Conservation (phyloP, 2,888 invertebrate species). For the Pyrocoelia pectoralis region DNA sequence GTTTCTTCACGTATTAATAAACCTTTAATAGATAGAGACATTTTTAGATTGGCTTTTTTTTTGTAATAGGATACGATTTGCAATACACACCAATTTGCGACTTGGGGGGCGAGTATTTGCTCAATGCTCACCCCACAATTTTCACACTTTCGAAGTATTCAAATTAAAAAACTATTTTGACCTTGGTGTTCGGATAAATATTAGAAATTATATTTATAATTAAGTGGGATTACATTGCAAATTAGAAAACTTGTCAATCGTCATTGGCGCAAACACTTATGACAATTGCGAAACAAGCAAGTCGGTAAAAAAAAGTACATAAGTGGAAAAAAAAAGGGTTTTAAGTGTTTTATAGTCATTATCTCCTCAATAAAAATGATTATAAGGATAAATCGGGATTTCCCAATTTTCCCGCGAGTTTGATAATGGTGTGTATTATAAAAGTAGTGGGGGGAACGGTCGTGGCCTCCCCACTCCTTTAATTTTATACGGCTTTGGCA, state of each 20-base stretch:
- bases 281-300: no score
- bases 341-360: not conserved
- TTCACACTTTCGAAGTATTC: no score
- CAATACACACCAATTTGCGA: no score
- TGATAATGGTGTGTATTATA: constrained; percentile 4
- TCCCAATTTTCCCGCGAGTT: constrained; percentile 22
- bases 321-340: no score
- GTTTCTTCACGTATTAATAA: no score
- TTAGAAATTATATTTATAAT: not conserved
- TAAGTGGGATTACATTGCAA: constrained; percentile 18
- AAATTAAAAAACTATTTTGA: no score
- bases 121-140: no score
- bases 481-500: constrained; percentile 22
- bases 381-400: constrained; percentile 8
- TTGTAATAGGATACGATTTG: no score
- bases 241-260: not conserved
- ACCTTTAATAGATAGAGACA: no score
- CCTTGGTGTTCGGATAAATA: not conserved
- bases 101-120: no score
- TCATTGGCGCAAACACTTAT: not conserved
- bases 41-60: no score
- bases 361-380: not conserved
- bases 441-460: constrained; percentile 22
- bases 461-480: constrained; percentile 23
- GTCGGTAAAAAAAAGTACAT: no score